Conservation (phyloP, 1,140 invertebrate species). For the Hirudo medicinalis region DNA sequence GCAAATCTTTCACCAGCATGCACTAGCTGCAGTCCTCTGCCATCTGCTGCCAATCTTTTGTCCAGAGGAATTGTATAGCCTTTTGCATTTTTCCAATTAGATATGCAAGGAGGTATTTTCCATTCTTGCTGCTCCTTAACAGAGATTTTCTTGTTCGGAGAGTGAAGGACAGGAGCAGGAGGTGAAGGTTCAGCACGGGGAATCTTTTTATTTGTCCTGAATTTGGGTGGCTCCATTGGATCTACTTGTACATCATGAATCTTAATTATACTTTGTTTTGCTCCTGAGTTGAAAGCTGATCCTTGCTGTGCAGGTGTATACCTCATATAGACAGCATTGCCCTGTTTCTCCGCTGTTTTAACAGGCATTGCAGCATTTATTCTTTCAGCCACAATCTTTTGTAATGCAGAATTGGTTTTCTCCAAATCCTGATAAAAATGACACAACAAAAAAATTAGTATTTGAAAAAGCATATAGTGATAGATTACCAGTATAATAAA, state of each 20-base stretch:
- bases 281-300: slow-evolving; percentile 83
- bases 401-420: slow-evolving; percentile 37
- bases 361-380: slow-evolving; percentile 80
- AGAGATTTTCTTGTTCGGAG: slow-evolving; percentile 81
- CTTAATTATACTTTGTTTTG: slow-evolving; percentile 90
- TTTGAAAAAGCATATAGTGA: neutral
- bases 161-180: slow-evolving; percentile 90
- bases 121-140: slow-evolving; percentile 98
- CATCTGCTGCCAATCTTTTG: slow-evolving; percentile 93
- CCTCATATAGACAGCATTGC: slow-evolving; percentile 79
- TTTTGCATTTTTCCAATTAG: slow-evolving; percentile 99
- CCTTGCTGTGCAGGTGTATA: slow-evolving; percentile 97
- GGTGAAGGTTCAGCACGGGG: slow-evolving; percentile 93
- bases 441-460: neutral
- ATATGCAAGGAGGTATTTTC: slow-evolving; percentile 99
- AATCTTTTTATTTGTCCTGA: slow-evolving; percentile 58
- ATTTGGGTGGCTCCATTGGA: slow-evolving; percentile 95
- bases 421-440: slow-evolving; percentile 34
- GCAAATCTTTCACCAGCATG: slow-evolving; percentile 99
- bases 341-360: slow-evolving; percentile 71
- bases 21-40: slow-evolving; percentile 84
- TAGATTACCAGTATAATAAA: neutral
- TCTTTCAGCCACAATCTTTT: slow-evolving; percentile 38
- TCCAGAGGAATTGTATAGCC: slow-evolving; percentile 96
- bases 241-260: slow-evolving; percentile 91